Percentiles rank a stretch among this genome's conserved stretches.
Conservation (phyloP, 2,888 invertebrate genomes). For the Rambutsinella grinnellia region DNA sequence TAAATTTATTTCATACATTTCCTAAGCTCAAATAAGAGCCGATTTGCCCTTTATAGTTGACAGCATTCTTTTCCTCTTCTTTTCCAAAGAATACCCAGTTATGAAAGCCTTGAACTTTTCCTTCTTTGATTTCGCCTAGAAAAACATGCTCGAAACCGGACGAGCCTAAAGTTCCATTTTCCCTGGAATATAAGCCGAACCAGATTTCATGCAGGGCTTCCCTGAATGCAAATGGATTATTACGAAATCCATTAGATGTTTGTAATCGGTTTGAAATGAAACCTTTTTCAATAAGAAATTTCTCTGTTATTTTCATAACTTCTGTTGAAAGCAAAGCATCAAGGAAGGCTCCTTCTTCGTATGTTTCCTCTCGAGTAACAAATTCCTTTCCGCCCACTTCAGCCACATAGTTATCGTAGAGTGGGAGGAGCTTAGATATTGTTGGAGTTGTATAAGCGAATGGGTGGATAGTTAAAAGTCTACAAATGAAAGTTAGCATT, state of each 20-base stretch:
- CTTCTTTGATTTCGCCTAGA: constrained; percentile 86
- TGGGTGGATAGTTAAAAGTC: constrained; percentile 77
- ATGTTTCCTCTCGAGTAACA: constrained; percentile 79
- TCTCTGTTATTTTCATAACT: constrained; percentile 79
- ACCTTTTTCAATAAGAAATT: constrained; percentile 76
- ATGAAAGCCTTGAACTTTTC: constrained; percentile 85
- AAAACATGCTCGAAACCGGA: constrained; percentile 95
- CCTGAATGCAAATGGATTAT: constrained; percentile 70
- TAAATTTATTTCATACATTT: constrained; percentile 38
- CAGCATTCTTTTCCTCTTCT: constrained; percentile 79
- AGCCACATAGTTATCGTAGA: constrained; percentile 89
- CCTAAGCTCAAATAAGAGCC: constrained; percentile 52
- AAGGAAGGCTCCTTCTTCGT: constrained; percentile 84
- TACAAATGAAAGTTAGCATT: no score
- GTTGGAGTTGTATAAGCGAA: constrained; percentile 79
- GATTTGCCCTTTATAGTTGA: constrained; percentile 81
- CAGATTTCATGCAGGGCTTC: constrained; percentile 69
- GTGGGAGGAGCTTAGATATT: constrained; percentile 78
- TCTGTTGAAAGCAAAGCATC: constrained; percentile 82
- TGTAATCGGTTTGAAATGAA: constrained; percentile 51
- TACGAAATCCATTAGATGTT: constrained; percentile 51
- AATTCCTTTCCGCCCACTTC: constrained; percentile 81
- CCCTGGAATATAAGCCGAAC: constrained; percentile 83
- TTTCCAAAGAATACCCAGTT: constrained; percentile 90
- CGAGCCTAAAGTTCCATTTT: constrained; percentile 84